These are phyloP conservation scores for Gobius niger DNA, from an alignment of 2,113 vertebrate genomes.

Conservation along the genomic window DNA sequence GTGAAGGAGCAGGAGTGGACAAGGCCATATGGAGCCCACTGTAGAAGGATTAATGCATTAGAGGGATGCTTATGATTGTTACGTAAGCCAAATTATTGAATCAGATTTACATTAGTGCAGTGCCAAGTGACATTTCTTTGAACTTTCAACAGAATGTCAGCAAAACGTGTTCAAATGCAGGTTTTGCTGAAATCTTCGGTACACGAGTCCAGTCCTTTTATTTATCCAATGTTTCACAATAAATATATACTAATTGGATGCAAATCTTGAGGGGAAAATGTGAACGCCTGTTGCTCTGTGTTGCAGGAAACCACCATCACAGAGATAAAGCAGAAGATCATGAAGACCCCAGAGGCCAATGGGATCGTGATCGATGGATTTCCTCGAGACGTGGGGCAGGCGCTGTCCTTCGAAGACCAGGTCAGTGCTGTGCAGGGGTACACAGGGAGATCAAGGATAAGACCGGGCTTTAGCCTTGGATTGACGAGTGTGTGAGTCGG, in stretches of 20 bases:
- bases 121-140: not conserved
- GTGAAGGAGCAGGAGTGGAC: slow-evolving; percentile 18
- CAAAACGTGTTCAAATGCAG: no score
- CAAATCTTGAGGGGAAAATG: no score
- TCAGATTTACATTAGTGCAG: no score
- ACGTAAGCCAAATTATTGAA: no score
- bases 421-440: slow-evolving; percentile 72
- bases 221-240: no score
- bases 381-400: slow-evolving; percentile 94
- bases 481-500: not conserved
- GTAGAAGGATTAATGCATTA: not conserved
- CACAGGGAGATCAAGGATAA: not conserved
- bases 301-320: slow-evolving; percentile 98
- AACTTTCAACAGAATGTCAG: not conserved
- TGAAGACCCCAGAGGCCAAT: slow-evolving; percentile 94
- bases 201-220: no score
- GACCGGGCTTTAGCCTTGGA: not conserved
- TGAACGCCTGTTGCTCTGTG: slow-evolving; percentile 7
- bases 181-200: no score
- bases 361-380: slow-evolving; percentile 97
- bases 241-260: no score
- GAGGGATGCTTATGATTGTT: no score
- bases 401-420: slow-evolving; percentile 97
- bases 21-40: slow-evolving; percentile 15
- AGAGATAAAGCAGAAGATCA: slow-evolving; percentile 97